Base-by-base conservation (phyloP, 2,888 invertebrate species). In the Lordiphosa fenestrarum region DNA sequence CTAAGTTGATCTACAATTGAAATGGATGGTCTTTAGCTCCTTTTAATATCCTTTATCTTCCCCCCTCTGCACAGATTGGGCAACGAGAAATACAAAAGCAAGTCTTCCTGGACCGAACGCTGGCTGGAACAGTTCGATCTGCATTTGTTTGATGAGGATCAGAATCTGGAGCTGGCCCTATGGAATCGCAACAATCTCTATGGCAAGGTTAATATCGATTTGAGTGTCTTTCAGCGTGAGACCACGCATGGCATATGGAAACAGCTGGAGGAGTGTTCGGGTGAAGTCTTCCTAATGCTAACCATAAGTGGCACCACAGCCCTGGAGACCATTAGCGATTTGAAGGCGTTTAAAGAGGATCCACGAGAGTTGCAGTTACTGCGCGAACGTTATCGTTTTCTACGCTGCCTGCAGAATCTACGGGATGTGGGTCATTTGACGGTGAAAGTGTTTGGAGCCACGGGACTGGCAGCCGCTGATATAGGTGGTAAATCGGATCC, bases 81-180 rank as follows among this genome's bases (percentile, higher is more conserved):
- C 64, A 96, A 95, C 84, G 99, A 99, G 91, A 99, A 98, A 91
- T 98, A 96, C 91, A 98, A 98, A 91, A 97, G 97, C 88, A 97
- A 98, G 89, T 94, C 95, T 56, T 92, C 94, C 52, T 94, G 94
- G 92, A 95, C 96, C 87, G 94, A 96, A 0, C 90, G 96, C 52
- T 99, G 99, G 99, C 87, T 98, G 86, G 99, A 99, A 87, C 98
- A 98, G 90, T 98, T 99, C 88, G 98, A 99, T 89, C 91, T 99
- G 25, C 98, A 99, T 89, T 91, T 99, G 6, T 99, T 96, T 89
- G 98, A 98, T 83, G 98, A 98, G 78, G 96, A 96, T 53, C 97
- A 98, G 89, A 93, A 94, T 60, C 90, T 99, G 23, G 98, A 99
- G 89, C 93, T 99, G 55, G 95, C 96, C 0, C 93, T 98, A 0